Conservation (phyloP, 2,888 invertebrate species). For the Itoplectis maculator region DNA sequence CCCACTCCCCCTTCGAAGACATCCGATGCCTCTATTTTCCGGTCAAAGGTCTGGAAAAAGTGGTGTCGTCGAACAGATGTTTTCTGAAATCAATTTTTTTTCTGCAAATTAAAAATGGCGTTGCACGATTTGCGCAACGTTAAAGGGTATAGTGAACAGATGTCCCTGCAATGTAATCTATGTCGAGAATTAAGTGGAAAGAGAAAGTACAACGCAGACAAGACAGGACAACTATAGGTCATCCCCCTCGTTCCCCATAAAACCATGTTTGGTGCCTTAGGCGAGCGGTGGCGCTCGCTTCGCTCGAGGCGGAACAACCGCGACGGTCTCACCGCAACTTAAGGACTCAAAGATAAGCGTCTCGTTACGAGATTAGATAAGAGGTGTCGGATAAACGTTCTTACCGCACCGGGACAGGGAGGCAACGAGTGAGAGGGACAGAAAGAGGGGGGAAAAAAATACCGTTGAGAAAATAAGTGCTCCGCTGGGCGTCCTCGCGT, state of each 20-base stretch:
- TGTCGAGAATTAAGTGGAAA: too few species aligned
- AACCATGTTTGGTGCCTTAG: conserved; percentile 11
- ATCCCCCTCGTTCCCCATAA: not conserved
- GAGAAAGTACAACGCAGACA: not conserved
- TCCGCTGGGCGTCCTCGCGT: not conserved
- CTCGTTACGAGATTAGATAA: conserved; percentile 30
- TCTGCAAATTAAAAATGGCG: too few species aligned
- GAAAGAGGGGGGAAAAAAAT: not conserved
- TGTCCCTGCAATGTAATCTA: too few species aligned
- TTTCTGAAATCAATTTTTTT: too few species aligned
- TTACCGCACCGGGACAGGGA: not conserved
- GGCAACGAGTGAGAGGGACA: not conserved
- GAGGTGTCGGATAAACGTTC: conserved; percentile 33
- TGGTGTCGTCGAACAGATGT: not conserved
- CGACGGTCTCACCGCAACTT: conserved; percentile 34
- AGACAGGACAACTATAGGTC: not conserved
- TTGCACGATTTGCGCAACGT: conserved; percentile 3
- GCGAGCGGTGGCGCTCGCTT: not conserved
- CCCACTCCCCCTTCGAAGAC: too few species aligned
- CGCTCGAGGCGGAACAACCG: not conserved
- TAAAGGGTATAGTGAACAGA: conserved; percentile 5
- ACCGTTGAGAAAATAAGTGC: not conserved
- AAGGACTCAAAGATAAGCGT: conserved; percentile 27
- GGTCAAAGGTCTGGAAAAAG: not conserved
- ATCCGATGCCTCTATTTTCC: not conserved